Evolutionary conservation across 2,888 invertebrate genomes (phyloP).

Genomic region (Diadromus collaris): DNA sequence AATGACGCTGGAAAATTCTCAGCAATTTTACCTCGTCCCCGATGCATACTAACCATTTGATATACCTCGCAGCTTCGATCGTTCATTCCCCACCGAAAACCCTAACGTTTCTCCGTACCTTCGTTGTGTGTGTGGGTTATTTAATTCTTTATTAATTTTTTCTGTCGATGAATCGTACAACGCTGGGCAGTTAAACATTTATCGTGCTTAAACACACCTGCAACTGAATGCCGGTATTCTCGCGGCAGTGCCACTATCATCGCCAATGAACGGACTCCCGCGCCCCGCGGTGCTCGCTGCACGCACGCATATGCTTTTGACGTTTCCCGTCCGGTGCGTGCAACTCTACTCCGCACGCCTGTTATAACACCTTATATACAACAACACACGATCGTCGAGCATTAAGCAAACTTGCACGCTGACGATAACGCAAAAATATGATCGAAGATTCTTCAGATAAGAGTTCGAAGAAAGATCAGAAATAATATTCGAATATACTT

Average conservation of each 20-base stretch:
- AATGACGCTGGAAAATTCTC: not conserved
- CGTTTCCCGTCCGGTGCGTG: constrained; percentile 73
- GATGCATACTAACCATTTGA: constrained; percentile 2
- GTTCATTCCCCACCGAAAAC: constrained; percentile 31
- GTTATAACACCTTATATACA: not conserved
- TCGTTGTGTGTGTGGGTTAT: not conserved
- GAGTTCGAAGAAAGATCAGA: not conserved
- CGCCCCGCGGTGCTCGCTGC: constrained; percentile 49
- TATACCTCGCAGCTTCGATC: constrained; percentile 35
- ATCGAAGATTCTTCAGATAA: constrained; percentile 12
- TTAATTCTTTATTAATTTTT: not conserved
- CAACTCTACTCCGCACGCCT: constrained; percentile 50
- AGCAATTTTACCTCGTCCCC: not conserved
- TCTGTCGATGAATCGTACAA: not conserved
- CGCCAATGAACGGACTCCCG: constrained; percentile 38
- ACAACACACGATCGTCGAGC: not conserved
- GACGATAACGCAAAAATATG: constrained; percentile 9
- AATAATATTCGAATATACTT: not conserved
- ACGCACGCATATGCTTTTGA: constrained; percentile 74
- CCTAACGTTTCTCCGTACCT: not conserved
- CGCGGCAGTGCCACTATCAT: constrained; percentile 4
- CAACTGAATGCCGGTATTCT: not conserved
- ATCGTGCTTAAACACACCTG: constrained; percentile 6
- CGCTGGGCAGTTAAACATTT: not conserved
- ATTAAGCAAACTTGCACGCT: not conserved